Percentiles rank a stretch among this genome's conserved stretches.
phyloP scores from a whole-genome alignment of 2,113 vertebrate genomes.

The Telmatochromis brichardi region DNA sequence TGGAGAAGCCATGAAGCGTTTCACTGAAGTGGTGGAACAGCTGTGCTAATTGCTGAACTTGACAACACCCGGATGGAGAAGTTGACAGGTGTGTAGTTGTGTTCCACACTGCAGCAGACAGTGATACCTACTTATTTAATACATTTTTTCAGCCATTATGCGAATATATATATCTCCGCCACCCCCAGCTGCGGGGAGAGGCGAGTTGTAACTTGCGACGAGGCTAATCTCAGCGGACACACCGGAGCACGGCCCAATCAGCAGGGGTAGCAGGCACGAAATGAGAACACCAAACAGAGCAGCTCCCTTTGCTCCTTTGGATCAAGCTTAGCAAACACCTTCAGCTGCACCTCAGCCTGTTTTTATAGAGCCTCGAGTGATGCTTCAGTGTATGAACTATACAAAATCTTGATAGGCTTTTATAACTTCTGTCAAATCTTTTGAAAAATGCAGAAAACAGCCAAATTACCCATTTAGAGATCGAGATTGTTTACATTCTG shows the following conservation, averaged over 20 bases:
- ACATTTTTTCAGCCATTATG: not conserved
- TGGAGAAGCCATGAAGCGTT: not conserved
- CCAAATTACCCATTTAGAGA: not conserved
- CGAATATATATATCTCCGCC: not conserved
- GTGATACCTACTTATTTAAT: not conserved
- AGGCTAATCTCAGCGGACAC: conserved; percentile 20
- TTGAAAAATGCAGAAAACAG: not conserved
- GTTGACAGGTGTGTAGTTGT: not conserved
- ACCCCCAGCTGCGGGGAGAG: not conserved
- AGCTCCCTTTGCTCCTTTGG: conserved; percentile 4
- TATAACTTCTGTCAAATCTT: not conserved
- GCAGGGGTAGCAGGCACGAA: conserved; percentile 25
- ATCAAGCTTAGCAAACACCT: not conserved
- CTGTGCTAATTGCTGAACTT: not conserved
- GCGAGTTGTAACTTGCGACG: conserved; percentile 25
- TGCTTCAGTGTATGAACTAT: not conserved
- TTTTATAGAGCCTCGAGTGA: not conserved
- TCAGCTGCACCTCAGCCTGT: not conserved
- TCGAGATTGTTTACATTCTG: not conserved
- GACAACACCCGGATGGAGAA: not conserved
- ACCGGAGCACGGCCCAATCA: conserved; percentile 36
- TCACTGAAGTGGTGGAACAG: not conserved
- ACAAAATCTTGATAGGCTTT: not conserved
- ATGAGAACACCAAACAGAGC: conserved; percentile 33
- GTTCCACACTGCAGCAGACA: not conserved